These are phyloP conservation scores for Microplitis mediator DNA, from an alignment of 1,140 invertebrate species.

Conservation along the genomic window DNA sequence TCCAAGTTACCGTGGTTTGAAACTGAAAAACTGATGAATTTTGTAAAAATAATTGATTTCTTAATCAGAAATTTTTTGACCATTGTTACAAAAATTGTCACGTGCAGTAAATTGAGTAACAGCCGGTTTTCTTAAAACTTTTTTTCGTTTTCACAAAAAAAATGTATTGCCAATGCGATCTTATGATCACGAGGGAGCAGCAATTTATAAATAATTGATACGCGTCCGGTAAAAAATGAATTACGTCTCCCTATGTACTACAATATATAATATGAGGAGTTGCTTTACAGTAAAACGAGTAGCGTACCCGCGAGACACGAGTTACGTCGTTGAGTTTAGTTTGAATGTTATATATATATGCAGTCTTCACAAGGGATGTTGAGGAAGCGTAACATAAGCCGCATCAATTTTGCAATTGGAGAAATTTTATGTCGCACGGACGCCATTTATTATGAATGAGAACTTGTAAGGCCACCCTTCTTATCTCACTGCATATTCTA, in stretches of 20 bases:
- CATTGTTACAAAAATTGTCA: too few relatives aligned
- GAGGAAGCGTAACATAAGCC: slow-evolving; percentile 53
- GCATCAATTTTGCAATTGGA: slow-evolving; percentile 65
- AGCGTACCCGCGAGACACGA: slow-evolving; percentile 55
- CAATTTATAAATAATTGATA: slow-evolving; percentile 66
- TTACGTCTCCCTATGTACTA: slow-evolving; percentile 54
- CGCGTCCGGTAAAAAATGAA: slow-evolving; percentile 65
- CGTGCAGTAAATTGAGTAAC: too few relatives aligned
- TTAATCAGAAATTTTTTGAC: too few relatives aligned
- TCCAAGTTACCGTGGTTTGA: too few relatives aligned
- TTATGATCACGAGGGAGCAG: slow-evolving; percentile 50
- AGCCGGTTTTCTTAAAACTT: neutral
- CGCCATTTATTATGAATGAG: slow-evolving; percentile 58
- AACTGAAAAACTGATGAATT: too few relatives aligned
- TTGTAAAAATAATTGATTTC: too few relatives aligned
- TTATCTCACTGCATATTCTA: slow-evolving; percentile 22
- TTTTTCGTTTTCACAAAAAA: neutral
- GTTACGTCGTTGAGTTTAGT: slow-evolving; percentile 14
- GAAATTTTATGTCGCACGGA: slow-evolving; percentile 60
- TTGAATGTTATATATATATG: neutral
- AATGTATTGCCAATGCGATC: neutral
- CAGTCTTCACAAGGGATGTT: slow-evolving; percentile 17
- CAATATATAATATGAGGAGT: slow-evolving; percentile 61
- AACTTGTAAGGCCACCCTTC: slow-evolving; percentile 23
- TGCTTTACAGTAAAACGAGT: slow-evolving; percentile 60